Evolutionary conservation across 1,140 invertebrate genomes (phyloP).

Genomic region (Laodelphax striatellus): DNA sequence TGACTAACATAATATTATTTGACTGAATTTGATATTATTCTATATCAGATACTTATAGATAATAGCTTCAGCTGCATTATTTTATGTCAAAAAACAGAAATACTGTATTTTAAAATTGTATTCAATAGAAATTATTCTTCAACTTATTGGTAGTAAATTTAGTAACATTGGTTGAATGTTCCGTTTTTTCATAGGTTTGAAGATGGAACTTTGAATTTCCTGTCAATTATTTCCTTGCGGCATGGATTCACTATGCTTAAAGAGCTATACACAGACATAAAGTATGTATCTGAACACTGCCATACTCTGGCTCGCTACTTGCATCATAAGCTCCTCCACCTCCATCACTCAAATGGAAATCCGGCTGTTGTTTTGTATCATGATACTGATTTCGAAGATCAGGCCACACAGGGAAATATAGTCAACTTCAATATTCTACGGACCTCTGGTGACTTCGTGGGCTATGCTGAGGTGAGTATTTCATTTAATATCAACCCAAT

Average conservation of each 20-base stretch:
- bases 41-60: too few species aligned
- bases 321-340: conserved; percentile 44
- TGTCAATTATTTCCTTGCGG: conserved; percentile 69
- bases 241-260: conserved; percentile 66
- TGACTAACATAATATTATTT: too few species aligned
- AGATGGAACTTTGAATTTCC: conserved; percentile 84
- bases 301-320: conserved; percentile 65
- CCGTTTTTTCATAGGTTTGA: conserved; percentile 61
- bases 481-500: not conserved
- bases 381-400: conserved; percentile 51
- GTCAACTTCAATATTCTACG: conserved; percentile 82
- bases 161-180: too few species aligned
- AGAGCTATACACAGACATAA: conserved; percentile 48
- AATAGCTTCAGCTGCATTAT: too few species aligned
- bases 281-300: conserved; percentile 57
- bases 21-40: too few species aligned
- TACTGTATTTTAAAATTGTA: too few species aligned
- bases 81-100: too few species aligned
- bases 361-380: conserved; percentile 61
- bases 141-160: too few species aligned
- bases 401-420: conserved; percentile 62
- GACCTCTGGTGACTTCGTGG: conserved; percentile 64
- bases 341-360: conserved; percentile 63
- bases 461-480: conserved; percentile 65
- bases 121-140: too few species aligned